Base-by-base conservation (phyloP, 2,113 vertebrate species). In the Glaucidium brasilianum region DNA sequence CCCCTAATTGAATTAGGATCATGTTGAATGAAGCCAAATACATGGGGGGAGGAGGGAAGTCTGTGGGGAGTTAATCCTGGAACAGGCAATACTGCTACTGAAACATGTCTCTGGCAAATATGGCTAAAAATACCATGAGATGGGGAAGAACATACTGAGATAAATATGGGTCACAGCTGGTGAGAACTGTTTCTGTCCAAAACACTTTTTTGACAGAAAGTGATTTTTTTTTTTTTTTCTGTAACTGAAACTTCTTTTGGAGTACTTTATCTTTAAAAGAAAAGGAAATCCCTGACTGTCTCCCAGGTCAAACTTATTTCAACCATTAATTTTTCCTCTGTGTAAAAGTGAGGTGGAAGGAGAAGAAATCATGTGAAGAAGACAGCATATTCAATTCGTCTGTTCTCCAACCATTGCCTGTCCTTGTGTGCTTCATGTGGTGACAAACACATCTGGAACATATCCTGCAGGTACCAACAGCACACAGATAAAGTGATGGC, bases 401-500 rank as follows among this genome's bases (percentile, higher is more conserved):
- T 75, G 18, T 19, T 56, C 9, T 81, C 23, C 0, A 3, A 12
- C 5, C 4, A 34, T 43, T 0, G 1, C 3, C 21, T n/a, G 4
- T 68, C 18, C 12, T 79, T 4, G 1, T 6, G 4, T 60, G 16
- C 13, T 85, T 77, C 60, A 55, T 1, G 0, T 2, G 4, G 23
- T 80, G 43, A 35, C 49, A 83, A 64, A 59, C 0, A 0, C 16
- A 45, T 8, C 7, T 5, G 2, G 59, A 71, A 78, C 4, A 45
- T 63, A 72, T 37, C 15, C 16, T 1, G 0, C 15, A 62, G 16
- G 30, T 37, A 50, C 19, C 41, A 66, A 34, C 50, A 60, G 62
- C 56, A 47, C 32, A 56, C 0, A 0, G 13, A 55, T 63, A 59
- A 74, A 82, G 15, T 0, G 0, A 55, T 13, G 11, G 15, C 43